These are phyloP conservation scores for Calameuta idolon DNA, from an alignment of 2,888 invertebrate genomes.

Conservation along the genomic window DNA sequence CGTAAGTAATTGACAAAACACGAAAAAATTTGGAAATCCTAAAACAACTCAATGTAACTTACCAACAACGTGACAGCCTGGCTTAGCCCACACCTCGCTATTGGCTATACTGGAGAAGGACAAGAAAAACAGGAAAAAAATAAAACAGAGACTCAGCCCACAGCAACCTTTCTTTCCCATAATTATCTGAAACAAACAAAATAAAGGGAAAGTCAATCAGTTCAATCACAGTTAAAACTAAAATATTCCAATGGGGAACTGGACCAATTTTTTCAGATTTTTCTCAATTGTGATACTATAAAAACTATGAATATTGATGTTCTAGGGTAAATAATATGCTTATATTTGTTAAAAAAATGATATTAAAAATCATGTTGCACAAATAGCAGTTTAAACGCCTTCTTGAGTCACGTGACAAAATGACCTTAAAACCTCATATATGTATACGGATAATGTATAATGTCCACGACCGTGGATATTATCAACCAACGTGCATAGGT, in stretches of 20 bases:
- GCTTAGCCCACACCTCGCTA: slow-evolving; percentile 76
- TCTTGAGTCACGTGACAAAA: too few species aligned
- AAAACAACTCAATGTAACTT: slow-evolving; percentile 51
- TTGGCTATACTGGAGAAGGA: background rate
- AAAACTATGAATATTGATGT: too few species aligned
- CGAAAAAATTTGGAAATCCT: background rate
- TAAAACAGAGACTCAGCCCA: background rate
- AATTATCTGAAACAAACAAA: slow-evolving; percentile 1
- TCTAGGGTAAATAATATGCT: too few species aligned
- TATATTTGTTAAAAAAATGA: too few species aligned
- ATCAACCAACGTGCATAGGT: too few species aligned
- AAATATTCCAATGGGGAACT: background rate
- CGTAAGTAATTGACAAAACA: background rate
- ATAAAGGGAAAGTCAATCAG: background rate
- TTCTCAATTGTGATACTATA: too few species aligned
- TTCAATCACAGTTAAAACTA: background rate
- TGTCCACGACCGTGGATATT: too few species aligned
- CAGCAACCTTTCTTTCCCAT: background rate
- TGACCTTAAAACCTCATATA: too few species aligned
- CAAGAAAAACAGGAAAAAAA: background rate
- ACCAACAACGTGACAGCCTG: slow-evolving; percentile 86
- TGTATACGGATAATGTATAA: too few species aligned
- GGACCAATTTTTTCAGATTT: too few species aligned
- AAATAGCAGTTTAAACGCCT: too few species aligned
- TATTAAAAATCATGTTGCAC: too few species aligned